Conservation (phyloP, 2,888 invertebrate genomes). For the Platycheirus rosarum region DNA sequence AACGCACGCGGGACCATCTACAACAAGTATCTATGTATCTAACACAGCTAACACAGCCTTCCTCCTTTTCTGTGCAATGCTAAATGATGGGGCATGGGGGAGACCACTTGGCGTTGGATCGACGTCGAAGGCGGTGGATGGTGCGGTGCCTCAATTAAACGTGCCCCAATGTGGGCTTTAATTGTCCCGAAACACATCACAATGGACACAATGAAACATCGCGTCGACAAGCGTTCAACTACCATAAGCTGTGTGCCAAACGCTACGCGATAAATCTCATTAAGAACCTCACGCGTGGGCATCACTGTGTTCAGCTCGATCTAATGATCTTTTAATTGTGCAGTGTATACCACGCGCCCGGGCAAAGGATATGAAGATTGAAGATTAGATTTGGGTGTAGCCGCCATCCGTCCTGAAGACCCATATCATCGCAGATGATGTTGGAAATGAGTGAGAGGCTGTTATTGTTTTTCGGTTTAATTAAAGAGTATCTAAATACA, state of each 20-base stretch:
- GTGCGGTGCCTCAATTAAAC: constrained; percentile 69
- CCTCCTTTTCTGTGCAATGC: constrained; percentile 39
- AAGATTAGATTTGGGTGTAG: constrained; percentile 49
- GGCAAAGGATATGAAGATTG: constrained; percentile 56
- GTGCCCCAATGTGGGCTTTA: constrained; percentile 72
- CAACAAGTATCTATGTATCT: constrained; percentile 34
- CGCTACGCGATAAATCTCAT: constrained; percentile 69
- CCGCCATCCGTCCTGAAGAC: constrained; percentile 19
- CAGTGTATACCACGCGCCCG: constrained; percentile 36
- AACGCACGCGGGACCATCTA: constrained; percentile 32
- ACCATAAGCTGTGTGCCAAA: constrained; percentile 44
- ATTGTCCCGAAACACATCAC: constrained; percentile 70
- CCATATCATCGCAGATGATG: constrained; percentile 68
- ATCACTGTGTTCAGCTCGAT: constrained; percentile 30
- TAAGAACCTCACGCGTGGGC: constrained; percentile 65
- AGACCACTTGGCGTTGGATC: constrained; percentile 18
- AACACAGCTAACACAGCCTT: constrained; percentile 45
- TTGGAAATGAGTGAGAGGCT: neutral
- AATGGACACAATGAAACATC: constrained; percentile 65
- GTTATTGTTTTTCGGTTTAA: too few species aligned
- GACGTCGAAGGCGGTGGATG: constrained; percentile 12
- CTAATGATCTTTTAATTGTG: constrained; percentile 73
- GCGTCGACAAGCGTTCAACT: constrained; percentile 69
- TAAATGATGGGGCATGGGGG: constrained; percentile 67
- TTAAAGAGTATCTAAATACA: too few species aligned